Percentiles rank a stretch among this genome's conserved stretches.
Conservation (phyloP, 2,113 vertebrate genomes). For the Prinia subflava region DNA sequence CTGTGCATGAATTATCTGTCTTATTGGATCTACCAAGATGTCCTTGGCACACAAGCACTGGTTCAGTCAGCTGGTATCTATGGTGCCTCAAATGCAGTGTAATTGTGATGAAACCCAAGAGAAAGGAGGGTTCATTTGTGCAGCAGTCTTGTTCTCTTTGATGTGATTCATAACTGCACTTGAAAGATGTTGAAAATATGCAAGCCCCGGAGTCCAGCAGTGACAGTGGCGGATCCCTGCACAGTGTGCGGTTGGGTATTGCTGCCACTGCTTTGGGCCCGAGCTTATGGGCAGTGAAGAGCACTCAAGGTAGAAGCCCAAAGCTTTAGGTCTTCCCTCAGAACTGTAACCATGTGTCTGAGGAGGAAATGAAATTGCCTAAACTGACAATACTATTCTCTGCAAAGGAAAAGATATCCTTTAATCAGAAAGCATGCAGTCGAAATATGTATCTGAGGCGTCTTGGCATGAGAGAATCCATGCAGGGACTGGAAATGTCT, state of each 20-base stretch:
- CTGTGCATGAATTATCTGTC: neutral
- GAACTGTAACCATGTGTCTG: fast-evolving
- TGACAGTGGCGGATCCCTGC: neutral
- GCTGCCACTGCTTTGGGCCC: neutral
- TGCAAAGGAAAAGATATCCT: neutral
- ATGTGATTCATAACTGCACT: neutral
- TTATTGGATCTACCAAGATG: neutral
- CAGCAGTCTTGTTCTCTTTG: neutral
- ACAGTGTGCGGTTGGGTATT: fast-evolving
- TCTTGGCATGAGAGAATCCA: neutral
- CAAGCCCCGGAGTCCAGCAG: neutral
- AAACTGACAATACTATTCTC: neutral
- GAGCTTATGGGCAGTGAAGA: fast-evolving
- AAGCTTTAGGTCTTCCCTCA: neutral
- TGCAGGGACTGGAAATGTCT: neutral
- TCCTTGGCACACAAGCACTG: neutral
- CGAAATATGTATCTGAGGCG: neutral
- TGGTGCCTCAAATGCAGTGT: neutral
- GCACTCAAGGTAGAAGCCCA: neutral
- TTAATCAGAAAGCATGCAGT: neutral
- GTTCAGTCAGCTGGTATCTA: neutral
- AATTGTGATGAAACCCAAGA: neutral
- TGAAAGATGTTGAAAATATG: neutral
- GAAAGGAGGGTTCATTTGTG: neutral
- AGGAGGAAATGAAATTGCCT: neutral